Base-by-base conservation (phyloP, 2,888 invertebrate genomes). In the Pegoplata infirma region DNA sequence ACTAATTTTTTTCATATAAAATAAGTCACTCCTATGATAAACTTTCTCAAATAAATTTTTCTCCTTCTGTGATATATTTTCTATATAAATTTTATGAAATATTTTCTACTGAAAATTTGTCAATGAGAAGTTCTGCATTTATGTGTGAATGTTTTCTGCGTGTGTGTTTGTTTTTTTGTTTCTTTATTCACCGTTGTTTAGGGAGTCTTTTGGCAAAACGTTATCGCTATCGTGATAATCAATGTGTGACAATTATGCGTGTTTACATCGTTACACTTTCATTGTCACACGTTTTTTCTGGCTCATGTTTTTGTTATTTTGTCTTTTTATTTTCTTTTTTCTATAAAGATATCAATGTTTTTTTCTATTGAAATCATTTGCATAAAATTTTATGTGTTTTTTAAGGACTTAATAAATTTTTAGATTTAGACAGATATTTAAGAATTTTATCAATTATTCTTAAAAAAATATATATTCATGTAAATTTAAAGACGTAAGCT, bases 211-310 rank as follows among this genome's bases (percentile, higher is more conserved):
- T 77, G 32, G 68, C 47, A 53, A 55, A 68, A 68, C 8, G 36
- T 58, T 68, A 68, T 73, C 77, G 51, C 44, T 28, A 47, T 59
- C 69, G 58, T 64, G 78, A 73, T 69, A 69, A 74, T 55, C 73
- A 74, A 74, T 72, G 76, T 77, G 61, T 67, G 72, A 72, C 66
- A 77, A 72, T 77, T 53, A 73, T 66, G 73, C 51, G 59, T 64
- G 63, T 69, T 58, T 40, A 67, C 21, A 68, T 68, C 63, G 55
- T 63, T 59, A 71, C 72, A 63, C 47, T 28, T 56, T 74, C 67
- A 74, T 67, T 67, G 67, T 61, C 59, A 74, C 56, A 59, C 51
- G 28, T 47, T 68, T 61, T 68, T 23, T 47, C 23, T 58, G 49
- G 25, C 8, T 36, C 3, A 17, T 46, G 17, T 5, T 5, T 12